Percentiles rank a stretch among this genome's conserved stretches.
Conservation (phyloP, 2,888 invertebrate species). For the Phyllotreta striolata region DNA sequence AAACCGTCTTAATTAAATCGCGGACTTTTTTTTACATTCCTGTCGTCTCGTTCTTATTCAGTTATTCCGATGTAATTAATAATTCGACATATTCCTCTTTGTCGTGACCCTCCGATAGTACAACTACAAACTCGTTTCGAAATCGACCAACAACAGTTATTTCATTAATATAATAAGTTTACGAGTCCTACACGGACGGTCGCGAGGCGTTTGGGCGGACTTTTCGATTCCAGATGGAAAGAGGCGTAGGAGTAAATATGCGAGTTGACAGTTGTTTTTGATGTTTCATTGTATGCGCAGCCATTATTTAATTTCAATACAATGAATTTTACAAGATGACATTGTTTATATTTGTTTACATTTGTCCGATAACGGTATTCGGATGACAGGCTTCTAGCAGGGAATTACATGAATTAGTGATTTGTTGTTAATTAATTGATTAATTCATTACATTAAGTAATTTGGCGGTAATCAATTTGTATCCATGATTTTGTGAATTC, state of each 20-base stretch:
- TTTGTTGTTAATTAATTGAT: too few species aligned
- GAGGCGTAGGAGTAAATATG: conserved; percentile 21
- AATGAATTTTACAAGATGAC: conserved; percentile 23
- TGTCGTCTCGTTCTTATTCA: too few species aligned
- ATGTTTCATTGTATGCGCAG: conserved; percentile 22
- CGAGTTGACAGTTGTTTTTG: conserved; percentile 29
- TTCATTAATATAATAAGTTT: conserved; percentile 18
- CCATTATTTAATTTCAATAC: conserved; percentile 27
- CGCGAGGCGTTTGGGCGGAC: conserved; percentile 24
- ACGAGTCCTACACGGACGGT: conserved; percentile 22
- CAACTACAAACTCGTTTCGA: conserved; percentile 10
- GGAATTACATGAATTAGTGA: too few species aligned
- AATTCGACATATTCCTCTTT: too few species aligned
- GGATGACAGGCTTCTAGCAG: too few species aligned
- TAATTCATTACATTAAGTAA: too few species aligned
- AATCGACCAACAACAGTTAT: conserved; percentile 19
- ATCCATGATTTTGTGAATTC: too few species aligned
- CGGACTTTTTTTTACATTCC: too few species aligned
- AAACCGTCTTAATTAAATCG: too few species aligned
- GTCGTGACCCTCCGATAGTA: conserved; percentile 5
- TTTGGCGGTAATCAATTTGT: too few species aligned
- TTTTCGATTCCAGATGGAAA: conserved; percentile 24
- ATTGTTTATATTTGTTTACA: conserved; percentile 17
- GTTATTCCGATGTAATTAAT: too few species aligned
- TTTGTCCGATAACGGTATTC: conserved; percentile 17